Evolutionary conservation across 1,140 invertebrate species (phyloP), one percentile per base, ranked within the genome.

Genomic region (Drosophila equinoxialis): DNA sequence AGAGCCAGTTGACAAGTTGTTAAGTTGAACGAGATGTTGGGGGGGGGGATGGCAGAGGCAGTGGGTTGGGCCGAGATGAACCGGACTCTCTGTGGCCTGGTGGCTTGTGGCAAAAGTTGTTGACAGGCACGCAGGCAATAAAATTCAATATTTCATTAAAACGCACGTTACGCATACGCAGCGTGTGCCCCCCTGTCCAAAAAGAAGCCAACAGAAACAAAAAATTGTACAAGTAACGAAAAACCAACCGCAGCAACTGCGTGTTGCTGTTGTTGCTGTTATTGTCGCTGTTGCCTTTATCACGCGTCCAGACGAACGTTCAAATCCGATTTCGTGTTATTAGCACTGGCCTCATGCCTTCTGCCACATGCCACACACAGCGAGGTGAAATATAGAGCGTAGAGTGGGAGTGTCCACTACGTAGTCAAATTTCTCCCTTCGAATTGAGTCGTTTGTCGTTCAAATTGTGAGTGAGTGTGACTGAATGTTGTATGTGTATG

Each of bases 111-210:
- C 45, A 51, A 65, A 73, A 79, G 81, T 84, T 81, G 76, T 81
- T 84, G 87, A 79, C 81, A 79, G 79, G 82, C 87, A 90, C 87
- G 87, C 87, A 90, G 83, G 83, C 87, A 90, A 90, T 90, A 90
- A 90, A 90, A 90, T 90, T 90, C 82, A 90, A 90, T 90, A 90
- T 90, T 90, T 90, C 87, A 90, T 90, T 90, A 90, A 87, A 90
- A 81, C 80, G 87, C 87, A 90, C 78, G 86, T 86, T 90, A 87
- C 83, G 83, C 83, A 87, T 87, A 87, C 83, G 83, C 83, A 77
- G 80, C 84, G 83, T 87, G 73, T 58, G 20, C 55, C 35, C 54
- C 54, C 37, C 41, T 17, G 11, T 14, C 33, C 4, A 35, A 51
- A 45, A 39, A 66, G 66, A 77, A 78, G 72, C 41, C 41, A 63